Evolutionary conservation across 2,113 vertebrate species (phyloP), one percentile per base, ranked within the genome.

Genomic region (Rhabdomys dilectus): DNA sequence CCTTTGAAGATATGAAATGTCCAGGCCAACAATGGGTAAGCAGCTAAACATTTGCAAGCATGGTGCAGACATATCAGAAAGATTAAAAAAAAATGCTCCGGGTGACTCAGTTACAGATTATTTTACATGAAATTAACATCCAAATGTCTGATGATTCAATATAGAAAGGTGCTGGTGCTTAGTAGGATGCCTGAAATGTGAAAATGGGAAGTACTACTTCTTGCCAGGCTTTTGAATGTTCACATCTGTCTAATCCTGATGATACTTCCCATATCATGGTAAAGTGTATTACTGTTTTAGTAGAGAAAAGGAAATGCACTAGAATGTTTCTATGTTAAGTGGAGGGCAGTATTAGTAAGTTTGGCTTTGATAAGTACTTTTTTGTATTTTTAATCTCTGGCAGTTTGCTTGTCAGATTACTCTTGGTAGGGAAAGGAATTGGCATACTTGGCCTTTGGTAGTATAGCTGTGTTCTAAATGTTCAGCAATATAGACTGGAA

Each of bases 81-180:
- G 94, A 96, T 96, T 98, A 98, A 98, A 97, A 12, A 84, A 91
- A 95, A n/a, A 89, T 97, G 75, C 10, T 97, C 53, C 96, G 90
- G 45, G 48, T 91, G 70, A 34, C 19, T 53, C 48, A 86, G 89
- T 88, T 48, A 8, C 95, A 89, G 97, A 90, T 98, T 96, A 81
- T 70, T 94, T 64, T 88, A 6, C 45, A 34, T 91, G 45, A 82
- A 80, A 72, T 93, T 16, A 96, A 7, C 66, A 94, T 95, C 85
- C 51, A 68, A 95, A 64, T n/a, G 16, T 11, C 5, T 95, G 77
- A 91, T 53, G 2, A 95, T 92, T 96, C 66, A 93, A 36, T 66
- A 93, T 90, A 70, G 31, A 97, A 87, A 96, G 6, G 39, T 94
- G 82, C 56, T 36, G 86, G 31, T 73, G 3, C 13, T 26, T 0